Evolutionary conservation across 2,113 vertebrate genomes (phyloP), one percentile per base, ranked within the genome.

Genomic region (Shinisaurus crocodilurus): DNA sequence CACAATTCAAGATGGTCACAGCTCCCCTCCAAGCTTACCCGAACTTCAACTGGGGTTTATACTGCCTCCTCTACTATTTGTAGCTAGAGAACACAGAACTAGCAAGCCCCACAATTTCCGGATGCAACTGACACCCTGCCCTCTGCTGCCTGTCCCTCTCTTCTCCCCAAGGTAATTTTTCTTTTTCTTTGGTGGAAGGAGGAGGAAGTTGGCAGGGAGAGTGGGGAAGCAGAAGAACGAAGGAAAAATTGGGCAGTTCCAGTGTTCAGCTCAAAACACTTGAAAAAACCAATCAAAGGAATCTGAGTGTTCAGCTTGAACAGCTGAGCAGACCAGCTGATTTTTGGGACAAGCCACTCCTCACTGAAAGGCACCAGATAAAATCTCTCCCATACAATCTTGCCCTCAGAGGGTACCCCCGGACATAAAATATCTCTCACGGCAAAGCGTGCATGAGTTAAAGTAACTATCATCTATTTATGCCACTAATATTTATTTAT

Each of bases 341-440:
- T 74, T 74, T 74, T n/a, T 37, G n/a, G 27, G 70, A 18, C 70
- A 74, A 37, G 70, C 70, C n/a, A 72, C 5, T n/a, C 70, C 32
- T 74, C 16, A 34, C 69, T 70, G 9, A 54, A 60, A 81, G 48
- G 57, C 54, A 57, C 7, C 57, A 27, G 89, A 77, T 74, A 3
- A 79, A 81, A 76, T 12, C 0, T 0, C 75, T 4, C 20, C 84
- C 40, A 1, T 3, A 87, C 37, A 34, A 32, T 67, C 20, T 27
- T 65, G n/a, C 18, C 65, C 57, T 60, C 57, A 60, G 57, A 60
- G 13, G 57, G 57, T 60, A 60, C 9, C 57, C 7, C 10, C 7
- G 10, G 57, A 60, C 7, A 81, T 81, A 20, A 82, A 6, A 82
- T 57, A 10, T 82, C 34, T n/a, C 54, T 16, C 77, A 54, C 32